Conservation (phyloP, 2,888 invertebrate species). For the Harpalus rufipes region DNA sequence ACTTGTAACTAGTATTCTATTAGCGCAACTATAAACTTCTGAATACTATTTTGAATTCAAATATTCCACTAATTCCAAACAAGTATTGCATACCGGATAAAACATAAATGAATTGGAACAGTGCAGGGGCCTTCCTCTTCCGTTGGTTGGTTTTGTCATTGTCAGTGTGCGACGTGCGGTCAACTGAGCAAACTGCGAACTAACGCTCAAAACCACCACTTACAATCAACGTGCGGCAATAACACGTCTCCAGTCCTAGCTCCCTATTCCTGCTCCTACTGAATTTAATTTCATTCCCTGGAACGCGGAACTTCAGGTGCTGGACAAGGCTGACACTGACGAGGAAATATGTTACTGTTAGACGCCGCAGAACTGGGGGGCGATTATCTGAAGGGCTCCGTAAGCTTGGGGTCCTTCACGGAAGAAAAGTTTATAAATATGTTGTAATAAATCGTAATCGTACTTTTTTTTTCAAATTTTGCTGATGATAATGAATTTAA, state of each 20-base stretch:
- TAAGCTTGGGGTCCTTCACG: background rate
- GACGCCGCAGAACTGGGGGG: background rate
- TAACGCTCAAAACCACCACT: constrained; percentile 65
- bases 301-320: constrained; percentile 57
- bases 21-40: too few species aligned
- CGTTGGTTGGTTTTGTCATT: constrained; percentile 48
- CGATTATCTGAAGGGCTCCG: background rate
- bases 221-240: constrained; percentile 66
- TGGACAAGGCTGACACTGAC: constrained; percentile 7
- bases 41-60: too few species aligned
- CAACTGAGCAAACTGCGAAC: constrained; percentile 60
- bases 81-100: background rate
- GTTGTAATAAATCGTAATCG: too few species aligned
- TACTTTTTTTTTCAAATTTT: too few species aligned
- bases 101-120: constrained; percentile 2
- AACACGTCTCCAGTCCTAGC: constrained; percentile 56
- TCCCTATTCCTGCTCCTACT: constrained; percentile 8
- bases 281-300: constrained; percentile 65
- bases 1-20: too few species aligned
- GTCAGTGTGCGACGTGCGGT: constrained; percentile 56
- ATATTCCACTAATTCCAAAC: too few species aligned
- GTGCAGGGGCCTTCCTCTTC: background rate
- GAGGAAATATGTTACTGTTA: constrained; percentile 18
- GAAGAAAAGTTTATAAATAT: background rate
- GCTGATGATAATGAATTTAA: too few species aligned